phyloP scores from a whole-genome alignment of 2,888 invertebrate genomes.

The Drosophila anceps region DNA sequence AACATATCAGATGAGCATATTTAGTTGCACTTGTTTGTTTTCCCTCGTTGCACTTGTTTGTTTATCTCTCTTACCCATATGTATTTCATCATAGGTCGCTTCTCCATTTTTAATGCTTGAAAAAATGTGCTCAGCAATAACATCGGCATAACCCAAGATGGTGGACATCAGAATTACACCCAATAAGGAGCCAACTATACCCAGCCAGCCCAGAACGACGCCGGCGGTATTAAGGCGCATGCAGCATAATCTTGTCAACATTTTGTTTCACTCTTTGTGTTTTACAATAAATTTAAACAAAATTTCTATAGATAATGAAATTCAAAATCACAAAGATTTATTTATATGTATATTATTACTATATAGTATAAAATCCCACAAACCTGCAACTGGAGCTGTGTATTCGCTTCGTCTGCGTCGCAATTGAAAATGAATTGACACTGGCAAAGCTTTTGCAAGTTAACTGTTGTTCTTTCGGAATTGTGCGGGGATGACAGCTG shows the following conservation, averaged over 20 bases:
- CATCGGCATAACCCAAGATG: constrained; percentile 55
- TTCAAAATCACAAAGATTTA: neutral
- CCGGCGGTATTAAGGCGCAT: constrained; percentile 82
- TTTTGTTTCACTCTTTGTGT: constrained; percentile 41
- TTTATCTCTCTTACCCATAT: constrained; percentile 39
- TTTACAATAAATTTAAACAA: neutral
- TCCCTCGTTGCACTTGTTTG: constrained; percentile 10
- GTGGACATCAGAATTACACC: constrained; percentile 56
- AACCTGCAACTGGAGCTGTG: neutral
- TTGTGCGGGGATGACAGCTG: constrained; percentile 21
- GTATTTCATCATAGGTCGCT: constrained; percentile 28
- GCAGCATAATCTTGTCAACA: constrained; percentile 71
- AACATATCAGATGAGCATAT: neutral
- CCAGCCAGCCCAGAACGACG: constrained; percentile 83
- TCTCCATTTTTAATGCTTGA: fast-evolving
- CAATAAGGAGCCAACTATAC: constrained; percentile 66
- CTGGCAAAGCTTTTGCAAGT: neutral
- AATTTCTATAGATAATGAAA: constrained; percentile 5
- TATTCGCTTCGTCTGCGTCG: neutral
- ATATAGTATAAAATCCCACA: neutral
- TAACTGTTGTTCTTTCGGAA: neutral
- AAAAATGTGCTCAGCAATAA: constrained; percentile 37
- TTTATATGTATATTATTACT: neutral
- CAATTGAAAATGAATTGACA: constrained; percentile 27
- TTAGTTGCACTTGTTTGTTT: constrained; percentile 6